Evolutionary conservation across 1,140 invertebrate genomes (phyloP).

Genomic region (Ceratina calcarata): DNA sequence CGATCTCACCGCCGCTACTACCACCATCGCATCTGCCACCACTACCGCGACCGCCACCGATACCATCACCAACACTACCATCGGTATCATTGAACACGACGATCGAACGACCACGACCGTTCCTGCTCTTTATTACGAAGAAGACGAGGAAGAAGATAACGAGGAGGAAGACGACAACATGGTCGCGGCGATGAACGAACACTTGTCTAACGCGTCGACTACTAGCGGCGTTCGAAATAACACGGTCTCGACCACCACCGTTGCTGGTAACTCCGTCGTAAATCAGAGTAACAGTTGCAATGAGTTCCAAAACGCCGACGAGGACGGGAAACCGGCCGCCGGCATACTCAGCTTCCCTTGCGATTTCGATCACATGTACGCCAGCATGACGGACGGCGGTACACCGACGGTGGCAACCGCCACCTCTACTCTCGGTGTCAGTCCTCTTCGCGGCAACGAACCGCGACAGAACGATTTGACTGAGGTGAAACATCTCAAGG

Average conservation of each 20-base stretch:
- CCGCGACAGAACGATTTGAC: constrained; percentile 79
- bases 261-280: constrained; percentile 28
- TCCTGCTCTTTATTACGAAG: constrained; percentile 37
- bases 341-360: constrained; percentile 77
- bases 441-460: constrained; percentile 74
- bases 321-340: constrained; percentile 65
- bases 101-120: constrained; percentile 44
- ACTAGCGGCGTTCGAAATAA: constrained; percentile 70
- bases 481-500: constrained; percentile 84
- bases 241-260: constrained; percentile 41
- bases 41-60: constrained; percentile 28
- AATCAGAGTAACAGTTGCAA: constrained; percentile 41
- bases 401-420: constrained; percentile 60
- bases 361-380: constrained; percentile 82
- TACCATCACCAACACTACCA: constrained; percentile 1
- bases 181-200: constrained; percentile 80
- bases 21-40: constrained; percentile 16
- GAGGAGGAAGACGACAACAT: constrained; percentile 69
- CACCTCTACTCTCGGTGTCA: constrained; percentile 72
- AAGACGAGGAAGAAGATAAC: constrained; percentile 43
- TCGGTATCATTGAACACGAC: constrained; percentile 54
- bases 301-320: constrained; percentile 60
- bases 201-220: constrained; percentile 74
- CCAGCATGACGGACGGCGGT: constrained; percentile 77
- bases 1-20: constrained; percentile 22